Evolutionary conservation across 2,888 invertebrate genomes (phyloP), one percentile per base, ranked within the genome.

Genomic region (Drosophila subquinaria): DNA sequence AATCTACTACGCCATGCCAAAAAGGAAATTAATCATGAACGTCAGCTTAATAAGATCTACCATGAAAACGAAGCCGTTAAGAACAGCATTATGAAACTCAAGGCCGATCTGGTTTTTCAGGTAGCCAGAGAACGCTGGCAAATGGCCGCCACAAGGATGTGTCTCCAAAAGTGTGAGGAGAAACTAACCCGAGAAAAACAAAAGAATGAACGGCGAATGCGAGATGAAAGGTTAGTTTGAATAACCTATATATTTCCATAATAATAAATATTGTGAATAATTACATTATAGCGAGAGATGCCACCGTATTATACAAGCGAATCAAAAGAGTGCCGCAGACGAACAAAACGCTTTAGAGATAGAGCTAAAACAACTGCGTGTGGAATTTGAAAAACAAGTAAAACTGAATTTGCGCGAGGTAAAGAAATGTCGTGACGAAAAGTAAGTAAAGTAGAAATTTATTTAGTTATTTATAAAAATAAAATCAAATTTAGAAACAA

Each of bases 361-460:
- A 11, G 79, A 90, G 43, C 56, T 91, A 4, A 75, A 84, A 35
- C 75, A 75, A 2, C 55, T 77, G 0, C 78, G 72, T 36, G 4
- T 36, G 0, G 64, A 27, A 0, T 91, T 89, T 47, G 69, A 86
- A 2, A 69, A 79, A 2, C 42, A 80, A 6, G 62, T 88, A 0
- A 83, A 79, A 17, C 17, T 57, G 3, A 90, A 92, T 67, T 47
- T 80, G 1, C 63, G 38, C 11, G 63, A 74, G 11, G 89, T 91
- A 51, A 90, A 80, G 61, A 71, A 73, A 0, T 63, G 79, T 0
- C 82, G 90, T 1, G 87, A 88, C 33, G 90, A 91, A 73, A 93
- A 92, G 92, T 92, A 75, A 73, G 84, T 15, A 30, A 5, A 30
- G 30, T 8, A 30, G 8, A 30, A 30, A 30, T 30, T 23, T 4